Conservation (phyloP, 2,797 vertebrate species). For the Parotocinclus haroldoi region DNA sequence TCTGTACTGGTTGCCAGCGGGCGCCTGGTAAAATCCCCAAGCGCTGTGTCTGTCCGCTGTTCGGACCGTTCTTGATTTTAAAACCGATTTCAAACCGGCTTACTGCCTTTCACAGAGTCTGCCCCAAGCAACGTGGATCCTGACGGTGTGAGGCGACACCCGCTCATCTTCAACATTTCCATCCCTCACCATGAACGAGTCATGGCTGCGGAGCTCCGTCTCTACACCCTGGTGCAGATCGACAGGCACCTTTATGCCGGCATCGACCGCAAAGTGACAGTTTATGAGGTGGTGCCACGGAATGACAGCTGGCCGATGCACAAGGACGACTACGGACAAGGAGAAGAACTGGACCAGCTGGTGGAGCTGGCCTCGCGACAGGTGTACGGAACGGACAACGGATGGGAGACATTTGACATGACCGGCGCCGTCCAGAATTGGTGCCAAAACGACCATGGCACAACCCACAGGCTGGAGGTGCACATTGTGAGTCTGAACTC, state of each 20-base stretch:
- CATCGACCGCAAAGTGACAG: slow-evolving; percentile 85
- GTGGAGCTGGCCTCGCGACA: slow-evolving; percentile 81
- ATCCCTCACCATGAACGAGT: slow-evolving; percentile 90
- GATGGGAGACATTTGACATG: slow-evolving; percentile 94
- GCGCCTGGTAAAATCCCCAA: too few relatives aligned
- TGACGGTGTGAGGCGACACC: slow-evolving; percentile 80
- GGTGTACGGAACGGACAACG: slow-evolving; percentile 80
- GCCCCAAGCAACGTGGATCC: slow-evolving; percentile 70
- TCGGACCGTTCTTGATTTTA: too few relatives aligned
- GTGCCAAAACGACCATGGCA: slow-evolving; percentile 73
- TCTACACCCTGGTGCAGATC: slow-evolving; percentile 87
- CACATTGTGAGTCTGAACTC: slow-evolving; percentile 78
- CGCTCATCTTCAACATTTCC: slow-evolving; percentile 92
- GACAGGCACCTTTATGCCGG: slow-evolving; percentile 83
- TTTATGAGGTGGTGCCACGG: slow-evolving; percentile 75
- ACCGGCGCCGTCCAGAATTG: slow-evolving; percentile 81
- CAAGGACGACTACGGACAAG: slow-evolving; percentile 34
- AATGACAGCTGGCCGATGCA: slow-evolving; percentile 48
- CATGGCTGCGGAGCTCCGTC: slow-evolving; percentile 85
- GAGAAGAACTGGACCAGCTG: slow-evolving; percentile 48
- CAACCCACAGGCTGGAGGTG: slow-evolving; percentile 85
- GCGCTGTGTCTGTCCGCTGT: too few relatives aligned
- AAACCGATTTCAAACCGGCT: too few relatives aligned
- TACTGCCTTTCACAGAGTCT: slow-evolving; percentile 66
- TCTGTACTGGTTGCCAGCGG: too few relatives aligned